phyloP scores from a whole-genome alignment of 2,797 vertebrate genomes.

The Oreochromis grahami region DNA sequence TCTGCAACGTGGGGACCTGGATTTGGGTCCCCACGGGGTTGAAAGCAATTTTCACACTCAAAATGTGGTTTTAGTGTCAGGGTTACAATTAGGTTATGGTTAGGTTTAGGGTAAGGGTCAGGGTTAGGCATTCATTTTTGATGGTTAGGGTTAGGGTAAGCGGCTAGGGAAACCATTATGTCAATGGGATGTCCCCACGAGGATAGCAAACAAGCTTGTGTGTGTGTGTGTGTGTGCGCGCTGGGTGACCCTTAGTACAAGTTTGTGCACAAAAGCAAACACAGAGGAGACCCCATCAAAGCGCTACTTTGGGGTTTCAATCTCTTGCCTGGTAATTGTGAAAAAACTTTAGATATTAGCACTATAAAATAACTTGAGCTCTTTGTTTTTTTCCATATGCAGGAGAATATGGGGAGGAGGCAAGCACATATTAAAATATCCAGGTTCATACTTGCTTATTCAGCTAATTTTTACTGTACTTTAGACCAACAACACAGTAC shows the following conservation, averaged over 20 bases:
- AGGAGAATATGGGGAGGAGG: background rate
- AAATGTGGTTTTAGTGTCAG: too few relatives aligned
- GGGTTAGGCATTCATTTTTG: too few relatives aligned
- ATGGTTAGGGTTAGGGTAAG: too few relatives aligned
- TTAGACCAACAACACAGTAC: background rate
- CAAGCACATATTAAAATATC: background rate
- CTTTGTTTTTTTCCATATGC: background rate
- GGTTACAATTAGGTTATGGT: too few relatives aligned
- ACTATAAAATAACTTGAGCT: background rate
- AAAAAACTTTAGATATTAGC: background rate
- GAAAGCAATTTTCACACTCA: too few relatives aligned
- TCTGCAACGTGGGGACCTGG: too few relatives aligned
- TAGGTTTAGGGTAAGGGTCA: too few relatives aligned
- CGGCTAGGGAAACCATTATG: too few relatives aligned
- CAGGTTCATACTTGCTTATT: background rate
- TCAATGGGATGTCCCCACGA: too few relatives aligned
- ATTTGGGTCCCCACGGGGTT: too few relatives aligned
- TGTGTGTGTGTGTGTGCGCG: too few relatives aligned
- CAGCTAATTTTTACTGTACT: accelerated
- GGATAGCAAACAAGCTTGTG: too few relatives aligned
- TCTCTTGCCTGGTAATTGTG: background rate
- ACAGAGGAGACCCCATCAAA: background rate
- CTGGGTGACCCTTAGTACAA: background rate
- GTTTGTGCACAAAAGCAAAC: background rate
- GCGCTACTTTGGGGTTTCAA: accelerated